Percentiles rank a stretch among this genome's conserved stretches.
Conservation (phyloP, 1,140 invertebrate genomes). For the Hylaeus anthracinus region DNA sequence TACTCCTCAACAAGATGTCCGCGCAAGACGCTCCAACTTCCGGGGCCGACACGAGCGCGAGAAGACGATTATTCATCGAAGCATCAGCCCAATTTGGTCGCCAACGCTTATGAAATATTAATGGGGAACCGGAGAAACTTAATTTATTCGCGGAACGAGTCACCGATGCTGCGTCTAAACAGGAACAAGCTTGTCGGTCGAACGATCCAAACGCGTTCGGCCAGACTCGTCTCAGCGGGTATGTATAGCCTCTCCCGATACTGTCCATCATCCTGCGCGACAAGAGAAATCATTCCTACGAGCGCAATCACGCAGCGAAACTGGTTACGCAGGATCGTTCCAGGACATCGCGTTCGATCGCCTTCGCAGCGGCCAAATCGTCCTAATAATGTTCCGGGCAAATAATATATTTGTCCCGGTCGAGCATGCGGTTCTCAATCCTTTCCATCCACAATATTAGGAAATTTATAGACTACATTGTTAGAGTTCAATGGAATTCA, state of each 20-base stretch:
- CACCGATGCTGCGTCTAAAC: slow-evolving; percentile 22
- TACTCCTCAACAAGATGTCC: too few species aligned
- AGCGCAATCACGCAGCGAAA: slow-evolving; percentile 12
- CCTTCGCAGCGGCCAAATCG: slow-evolving; percentile 12
- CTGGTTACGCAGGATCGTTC: slow-evolving; percentile 39
- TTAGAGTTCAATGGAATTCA: too few species aligned
- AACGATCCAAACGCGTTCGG: slow-evolving; percentile 1
- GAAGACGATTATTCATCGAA: slow-evolving; percentile 40
- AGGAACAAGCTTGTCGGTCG: neutral
- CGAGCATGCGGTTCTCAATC: slow-evolving; percentile 1
- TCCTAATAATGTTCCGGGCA: slow-evolving; percentile 15
- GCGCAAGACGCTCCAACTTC: too few species aligned
- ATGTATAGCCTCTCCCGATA: slow-evolving; percentile 15
- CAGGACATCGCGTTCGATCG: slow-evolving; percentile 20
- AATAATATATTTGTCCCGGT: slow-evolving; percentile 19
- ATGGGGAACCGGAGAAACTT: slow-evolving; percentile 33
- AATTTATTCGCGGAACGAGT: slow-evolving; percentile 42
- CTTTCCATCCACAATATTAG: too few species aligned
- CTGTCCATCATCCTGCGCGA: slow-evolving; percentile 32
- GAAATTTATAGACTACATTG: too few species aligned
- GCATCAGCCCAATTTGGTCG: slow-evolving; percentile 41
- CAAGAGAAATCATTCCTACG: slow-evolving; percentile 46
- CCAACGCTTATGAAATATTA: slow-evolving; percentile 54
- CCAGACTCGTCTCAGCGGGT: slow-evolving; percentile 15
- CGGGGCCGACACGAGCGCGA: neutral